Evolutionary conservation across 2,888 invertebrate species (phyloP).

Genomic region (Spisula subtruncata): DNA sequence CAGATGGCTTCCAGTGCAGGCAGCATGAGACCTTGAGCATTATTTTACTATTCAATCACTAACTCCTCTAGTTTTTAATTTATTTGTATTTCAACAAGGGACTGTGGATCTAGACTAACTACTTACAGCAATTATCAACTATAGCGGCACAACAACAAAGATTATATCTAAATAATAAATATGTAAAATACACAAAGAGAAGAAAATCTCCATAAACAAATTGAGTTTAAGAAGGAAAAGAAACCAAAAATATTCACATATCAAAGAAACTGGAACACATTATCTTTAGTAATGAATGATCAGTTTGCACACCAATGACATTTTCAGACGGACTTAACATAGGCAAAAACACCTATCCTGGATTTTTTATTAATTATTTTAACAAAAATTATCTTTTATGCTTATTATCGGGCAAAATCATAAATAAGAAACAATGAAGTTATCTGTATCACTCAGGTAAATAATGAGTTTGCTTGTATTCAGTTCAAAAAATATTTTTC

Average conservation of each 20-base stretch:
- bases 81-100: not conserved
- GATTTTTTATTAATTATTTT: constrained; percentile 3
- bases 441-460: not conserved
- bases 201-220: not conserved
- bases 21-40: no score
- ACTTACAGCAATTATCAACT: constrained; percentile 15
- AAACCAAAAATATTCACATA: not conserved
- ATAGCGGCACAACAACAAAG: constrained; percentile 16
- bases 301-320: not conserved
- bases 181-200: not conserved
- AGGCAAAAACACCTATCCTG: not conserved
- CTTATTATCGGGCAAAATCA: not conserved
- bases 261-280: not conserved
- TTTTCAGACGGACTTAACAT: not conserved
- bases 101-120: constrained; percentile 4
- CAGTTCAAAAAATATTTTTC: not conserved
- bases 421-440: not conserved
- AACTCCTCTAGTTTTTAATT: not conserved
- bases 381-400: not conserved
- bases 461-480: not conserved
- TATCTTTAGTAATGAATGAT: no score
- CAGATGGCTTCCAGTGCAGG: no score
- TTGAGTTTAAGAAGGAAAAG: not conserved
- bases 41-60: no score
- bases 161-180: constrained; percentile 13